Base-by-base conservation (phyloP, 2,888 invertebrate genomes). In the Gisinianus flammeolus region DNA sequence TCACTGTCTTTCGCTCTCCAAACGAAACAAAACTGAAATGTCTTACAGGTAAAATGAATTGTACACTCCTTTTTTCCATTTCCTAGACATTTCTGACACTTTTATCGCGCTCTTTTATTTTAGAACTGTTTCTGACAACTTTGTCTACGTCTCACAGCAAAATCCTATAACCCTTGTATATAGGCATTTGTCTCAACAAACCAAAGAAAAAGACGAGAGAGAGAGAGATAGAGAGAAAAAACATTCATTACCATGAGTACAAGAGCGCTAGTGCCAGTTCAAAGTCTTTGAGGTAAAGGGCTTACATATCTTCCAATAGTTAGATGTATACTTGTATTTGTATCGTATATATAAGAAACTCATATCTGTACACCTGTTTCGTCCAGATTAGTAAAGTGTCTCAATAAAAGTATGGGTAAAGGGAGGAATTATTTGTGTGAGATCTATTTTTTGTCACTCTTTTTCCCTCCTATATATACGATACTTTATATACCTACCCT, bases 31-130 rank as follows among this genome's bases (percentile, higher is more conserved):
- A 58, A 64, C 64, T 64, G 3, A 67, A n/a, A 68, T 68, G 2
- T 68, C 6, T 62, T 67, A 66, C 28, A 66, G 68, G 28, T 78
- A 58, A 67, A 68, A 68, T 73, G 62, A 58, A 78, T 72, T 77
- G 71, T 22, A 72, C 66, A 66, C 72, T 67, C 68, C 71, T 78
- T 78, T 66, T 78, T 73, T 69, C 24, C 24, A 76, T 72, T 79
- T 76, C 68, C 66, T 76, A 62, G 79, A 79, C 79, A 79, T 76
- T 79, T 76, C 77, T 62, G 79, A 79, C 76, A 73, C 76, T 79
- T 79, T 76, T 79, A 72, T 76, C 72, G 72, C 76, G 54, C 66
- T 79, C 76, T 67, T 76, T 69, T 76, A 69, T 69, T 70, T 76
- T 76, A 26, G 22, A 76, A 69, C 76, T 76, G 64, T 74, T 74